phyloP scores from a whole-genome alignment of 2,888 invertebrate species.

The Agriotes lineatus region DNA sequence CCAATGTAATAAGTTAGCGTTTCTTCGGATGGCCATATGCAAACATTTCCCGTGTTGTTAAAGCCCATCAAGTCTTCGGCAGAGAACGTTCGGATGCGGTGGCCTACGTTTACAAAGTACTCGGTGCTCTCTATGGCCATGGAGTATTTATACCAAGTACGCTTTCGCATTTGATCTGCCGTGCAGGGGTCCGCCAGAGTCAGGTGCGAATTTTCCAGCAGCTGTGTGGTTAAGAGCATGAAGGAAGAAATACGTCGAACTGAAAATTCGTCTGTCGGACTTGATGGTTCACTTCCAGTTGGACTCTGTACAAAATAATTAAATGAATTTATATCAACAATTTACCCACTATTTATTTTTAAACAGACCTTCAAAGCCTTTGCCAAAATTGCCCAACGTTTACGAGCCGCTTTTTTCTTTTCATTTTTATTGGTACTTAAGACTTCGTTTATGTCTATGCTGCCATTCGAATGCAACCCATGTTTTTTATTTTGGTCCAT shows the following conservation, averaged over 20 bases:
- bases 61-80: conserved; percentile 83
- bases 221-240: conserved; percentile 69
- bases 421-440: conserved; percentile 60
- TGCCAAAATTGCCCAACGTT: conserved; percentile 79
- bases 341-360: conserved; percentile 55
- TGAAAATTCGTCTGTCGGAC: conserved; percentile 68
- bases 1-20: conserved; percentile 78
- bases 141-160: conserved; percentile 75
- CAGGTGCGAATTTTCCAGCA: conserved; percentile 54
- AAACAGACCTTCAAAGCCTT: conserved; percentile 71
- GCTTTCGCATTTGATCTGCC: conserved; percentile 64
- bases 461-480: conserved; percentile 58
- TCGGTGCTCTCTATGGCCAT: conserved; percentile 66
- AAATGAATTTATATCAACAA: conserved; percentile 43
- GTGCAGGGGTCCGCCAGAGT: conserved; percentile 36
- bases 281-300: conserved; percentile 64
- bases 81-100: conserved; percentile 73
- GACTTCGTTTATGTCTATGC: conserved; percentile 61
- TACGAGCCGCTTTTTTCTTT: conserved; percentile 71
- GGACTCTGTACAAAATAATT: conserved; percentile 60
- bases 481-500: conserved; percentile 64
- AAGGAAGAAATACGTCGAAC: conserved; percentile 73
- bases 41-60: conserved; percentile 85
- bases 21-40: conserved; percentile 86
- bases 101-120: conserved; percentile 72